Base-by-base conservation (phyloP, 1,140 invertebrate genomes). In the Coelopa frigida region DNA sequence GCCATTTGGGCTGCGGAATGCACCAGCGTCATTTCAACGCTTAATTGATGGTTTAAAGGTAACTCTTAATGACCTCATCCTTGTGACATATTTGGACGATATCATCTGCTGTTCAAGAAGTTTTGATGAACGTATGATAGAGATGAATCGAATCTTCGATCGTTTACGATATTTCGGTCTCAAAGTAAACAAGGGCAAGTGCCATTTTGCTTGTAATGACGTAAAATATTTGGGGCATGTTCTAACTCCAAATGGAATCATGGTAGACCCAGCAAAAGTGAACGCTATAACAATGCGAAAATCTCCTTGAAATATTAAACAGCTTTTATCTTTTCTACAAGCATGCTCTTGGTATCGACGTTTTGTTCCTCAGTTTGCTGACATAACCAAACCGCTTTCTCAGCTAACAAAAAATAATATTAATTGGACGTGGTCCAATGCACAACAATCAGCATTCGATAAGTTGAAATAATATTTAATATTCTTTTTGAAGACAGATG, bases 1-100 rank as follows among this genome's bases (percentile, higher is more conserved):
- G 65, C 62, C 70, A 1, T 70, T 74, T 55, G 72, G 73, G 2
- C 46, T 75, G 3, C 46, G 47, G 6, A 61, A 68, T 36, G 31
- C 38, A 6, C 39, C 46, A 42, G 38, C 46, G 5, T 42, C 46
- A 10, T 48, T 48, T 18, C 38, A 48, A 22, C 40, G 72, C 8
- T 17, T 70, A 2, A 67, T 71, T 4, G 62, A 65, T 44, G 18
- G 53, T 6, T 48, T 70, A 15, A 31, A 41, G 20, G 47, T 29
- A 53, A 45, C 35, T 12, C 31, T 59, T 7, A 11, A 7, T 1
- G 38, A 48, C n/a, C 39, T 70, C 6, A 29, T 37, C 1, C 38
- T 59, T 10, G 48, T 70, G n/a, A 59, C 57, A 3, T 73, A 73
- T 43, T 44, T 73, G 1, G 70, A 73, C 38, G 71, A 74, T 41